Evolutionary conservation across 2,797 vertebrate genomes (phyloP), one percentile per base, ranked within the genome.

Genomic region (Acanthornis magna): DNA sequence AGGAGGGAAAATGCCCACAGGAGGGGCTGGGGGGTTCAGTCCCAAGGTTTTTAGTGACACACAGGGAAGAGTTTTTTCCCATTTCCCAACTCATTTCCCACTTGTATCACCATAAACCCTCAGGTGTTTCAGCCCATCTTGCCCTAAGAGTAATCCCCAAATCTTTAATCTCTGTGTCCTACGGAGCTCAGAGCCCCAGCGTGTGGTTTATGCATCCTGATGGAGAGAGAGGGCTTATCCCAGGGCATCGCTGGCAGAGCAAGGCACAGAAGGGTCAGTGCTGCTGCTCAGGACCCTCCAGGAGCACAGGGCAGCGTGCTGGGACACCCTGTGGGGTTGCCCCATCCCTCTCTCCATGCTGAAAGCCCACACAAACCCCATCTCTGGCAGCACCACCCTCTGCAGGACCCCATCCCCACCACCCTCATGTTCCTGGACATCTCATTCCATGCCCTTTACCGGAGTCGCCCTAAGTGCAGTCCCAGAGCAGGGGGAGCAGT

Each of bases 291-390:
- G 76, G 5, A 22, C 19, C 6, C 61, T 85, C 26, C 60, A 10
- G 51, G 26, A 70, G 40, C 48, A 16, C 43, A 7, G 27, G 13
- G 10, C n/a, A 32, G 1, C 0, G 8, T 10, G 1, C 0, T 1
- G 13, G 54, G 26, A 9, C 57, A 25, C 5, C 13, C 51, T 3
- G 1, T 2, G 25, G 38, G 5, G 27, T 14, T 25, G 3, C 17
- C 12, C n/a, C 50, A 2, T 26, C 66, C 51, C 16, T 27, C 61
- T 26, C 10, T 75, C 23, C 27, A 0, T 0, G 1, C 78, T 62
- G 5, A 0, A 30, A 36, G 19, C 26, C 21, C 73, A 5, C 43
- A 2, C 34, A 25, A 63, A 57, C 11, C 26, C 63, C 63, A 15
- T 5, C 14, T 58, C 26, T 7, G 21, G n/a, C 54, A 42, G 51